Conservation (phyloP, 2,888 invertebrate genomes). For the Polyploca ridens region DNA sequence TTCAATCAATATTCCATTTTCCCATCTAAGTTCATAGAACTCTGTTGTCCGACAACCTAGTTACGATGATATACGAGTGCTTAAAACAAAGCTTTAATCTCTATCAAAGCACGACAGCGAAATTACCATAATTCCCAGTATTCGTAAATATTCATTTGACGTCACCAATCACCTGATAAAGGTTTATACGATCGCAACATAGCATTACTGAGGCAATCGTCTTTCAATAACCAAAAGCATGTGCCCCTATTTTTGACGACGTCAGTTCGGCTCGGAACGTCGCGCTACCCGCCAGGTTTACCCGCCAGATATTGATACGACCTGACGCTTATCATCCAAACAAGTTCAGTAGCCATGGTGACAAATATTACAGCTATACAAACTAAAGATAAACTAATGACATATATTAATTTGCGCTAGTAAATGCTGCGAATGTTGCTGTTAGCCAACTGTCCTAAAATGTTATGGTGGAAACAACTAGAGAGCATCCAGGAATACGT, state of each 20-base stretch:
- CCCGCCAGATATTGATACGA: slow-evolving; percentile 42
- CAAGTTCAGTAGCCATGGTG: slow-evolving; percentile 71
- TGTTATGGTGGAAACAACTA: slow-evolving; percentile 83
- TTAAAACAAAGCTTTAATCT: slow-evolving; percentile 36
- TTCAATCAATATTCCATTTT: not conserved
- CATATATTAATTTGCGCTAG: slow-evolving; percentile 49
- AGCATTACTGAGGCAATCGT: slow-evolving; percentile 62
- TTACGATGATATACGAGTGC: slow-evolving; percentile 25
- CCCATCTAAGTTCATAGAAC: slow-evolving; percentile 23
- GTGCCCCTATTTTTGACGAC: slow-evolving; percentile 60
- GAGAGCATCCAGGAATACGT: slow-evolving; percentile 66
- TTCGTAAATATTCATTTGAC: slow-evolving; percentile 59
- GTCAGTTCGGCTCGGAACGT: slow-evolving; percentile 72
- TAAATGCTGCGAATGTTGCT: slow-evolving; percentile 43
- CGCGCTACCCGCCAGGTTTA: slow-evolving; percentile 60
- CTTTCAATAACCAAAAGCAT: slow-evolving; percentile 68
- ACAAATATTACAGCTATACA: slow-evolving; percentile 49
- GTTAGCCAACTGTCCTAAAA: slow-evolving; percentile 53
- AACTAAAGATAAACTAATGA: slow-evolving; percentile 47
- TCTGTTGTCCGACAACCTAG: slow-evolving; percentile 11
- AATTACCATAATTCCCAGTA: slow-evolving; percentile 44
- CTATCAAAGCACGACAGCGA: slow-evolving; percentile 38
- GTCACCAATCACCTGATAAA: slow-evolving; percentile 74
- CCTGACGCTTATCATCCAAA: slow-evolving; percentile 42
- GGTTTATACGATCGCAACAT: slow-evolving; percentile 63